Percentiles rank a stretch among this genome's conserved stretches.
Evolutionary conservation across 92 coral and sea anemone genomes (phyloP).

Genomic region (Metridium senile): DNA sequence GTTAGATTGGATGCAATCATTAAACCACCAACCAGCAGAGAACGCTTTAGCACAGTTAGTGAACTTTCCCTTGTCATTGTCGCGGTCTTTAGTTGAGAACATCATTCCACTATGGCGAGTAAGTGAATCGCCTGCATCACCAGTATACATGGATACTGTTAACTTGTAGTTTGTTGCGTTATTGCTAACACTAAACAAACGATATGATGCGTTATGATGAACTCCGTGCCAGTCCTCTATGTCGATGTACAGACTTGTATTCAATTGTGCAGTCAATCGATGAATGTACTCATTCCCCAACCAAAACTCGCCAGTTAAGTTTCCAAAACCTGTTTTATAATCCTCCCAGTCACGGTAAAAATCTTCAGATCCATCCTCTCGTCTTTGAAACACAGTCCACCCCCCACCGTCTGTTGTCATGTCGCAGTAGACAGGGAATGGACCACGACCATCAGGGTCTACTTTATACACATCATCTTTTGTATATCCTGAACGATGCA

Average conservation of each 20-base stretch:
- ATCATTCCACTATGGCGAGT: slow-evolving; percentile 20
- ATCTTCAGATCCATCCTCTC: too few relatives aligned
- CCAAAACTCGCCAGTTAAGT: slow-evolving; percentile 53
- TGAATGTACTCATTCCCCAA: too few relatives aligned
- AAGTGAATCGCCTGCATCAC: slow-evolving; percentile 52
- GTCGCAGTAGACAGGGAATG: too few relatives aligned
- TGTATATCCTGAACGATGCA: neutral
- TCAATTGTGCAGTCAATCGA: neutral
- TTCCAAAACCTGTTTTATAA: slow-evolving; percentile 52
- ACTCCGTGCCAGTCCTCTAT: slow-evolving; percentile 19
- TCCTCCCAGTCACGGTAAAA: neutral
- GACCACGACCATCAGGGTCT: slow-evolving; percentile 27
- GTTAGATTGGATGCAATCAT: slow-evolving; percentile 11
- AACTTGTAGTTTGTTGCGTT: slow-evolving; percentile 22
- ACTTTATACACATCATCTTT: neutral
- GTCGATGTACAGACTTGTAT: slow-evolving; percentile 42
- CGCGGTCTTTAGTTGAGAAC: slow-evolving; percentile 46
- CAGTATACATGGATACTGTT: slow-evolving; percentile 21
- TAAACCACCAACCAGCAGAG: slow-evolving; percentile 63
- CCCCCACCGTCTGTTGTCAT: too few relatives aligned
- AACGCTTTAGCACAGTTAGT: neutral
- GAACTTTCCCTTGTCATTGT: slow-evolving; percentile 1
- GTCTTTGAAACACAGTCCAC: too few relatives aligned
- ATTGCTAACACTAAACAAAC: slow-evolving; percentile 31
- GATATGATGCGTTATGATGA: slow-evolving; percentile 40